Evolutionary conservation across 2,888 invertebrate species (phyloP).

Genomic region (Glyphotaelius pellucidus): DNA sequence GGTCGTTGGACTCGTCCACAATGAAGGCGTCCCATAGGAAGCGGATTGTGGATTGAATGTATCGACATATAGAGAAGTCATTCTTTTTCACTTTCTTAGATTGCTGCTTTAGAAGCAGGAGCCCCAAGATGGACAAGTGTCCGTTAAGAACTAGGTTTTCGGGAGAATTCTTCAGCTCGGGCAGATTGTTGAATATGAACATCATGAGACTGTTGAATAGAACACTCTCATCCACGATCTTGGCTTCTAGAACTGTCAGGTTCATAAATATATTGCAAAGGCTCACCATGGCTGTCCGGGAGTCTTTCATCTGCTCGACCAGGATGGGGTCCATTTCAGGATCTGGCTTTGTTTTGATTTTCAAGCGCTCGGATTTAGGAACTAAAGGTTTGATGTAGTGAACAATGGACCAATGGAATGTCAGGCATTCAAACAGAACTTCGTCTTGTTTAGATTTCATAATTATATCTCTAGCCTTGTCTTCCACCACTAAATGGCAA

Average conservation of each 20-base stretch:
- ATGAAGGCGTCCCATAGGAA: constrained; percentile 96
- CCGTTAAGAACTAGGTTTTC: constrained; percentile 92
- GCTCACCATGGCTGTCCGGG: constrained; percentile 90
- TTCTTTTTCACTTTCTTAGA: constrained; percentile 90
- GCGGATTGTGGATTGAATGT: constrained; percentile 91
- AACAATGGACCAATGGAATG: constrained; percentile 91
- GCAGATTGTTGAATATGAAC: constrained; percentile 90
- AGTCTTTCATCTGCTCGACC: constrained; percentile 89
- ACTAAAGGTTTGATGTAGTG: constrained; percentile 90
- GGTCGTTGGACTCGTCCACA: constrained; percentile 92
- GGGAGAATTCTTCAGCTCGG: constrained; percentile 88
- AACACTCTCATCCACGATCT: constrained; percentile 86
- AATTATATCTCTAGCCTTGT: constrained; percentile 88
- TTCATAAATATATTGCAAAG: constrained; percentile 96
- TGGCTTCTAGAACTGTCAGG: constrained; percentile 91
- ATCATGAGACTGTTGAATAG: constrained; percentile 89
- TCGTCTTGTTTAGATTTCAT: constrained; percentile 88
- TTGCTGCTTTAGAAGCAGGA: constrained; percentile 89
- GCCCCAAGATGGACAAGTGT: constrained; percentile 88
- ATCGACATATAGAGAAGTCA: constrained; percentile 92
- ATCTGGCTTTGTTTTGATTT: constrained; percentile 85
- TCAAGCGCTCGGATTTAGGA: constrained; percentile 87
- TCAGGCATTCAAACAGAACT: constrained; percentile 86
- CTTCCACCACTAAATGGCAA: constrained; percentile 95
- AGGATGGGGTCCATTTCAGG: constrained; percentile 85